Evolutionary conservation across 2,888 invertebrate species (phyloP).

Genomic region (Clivina fossor): DNA sequence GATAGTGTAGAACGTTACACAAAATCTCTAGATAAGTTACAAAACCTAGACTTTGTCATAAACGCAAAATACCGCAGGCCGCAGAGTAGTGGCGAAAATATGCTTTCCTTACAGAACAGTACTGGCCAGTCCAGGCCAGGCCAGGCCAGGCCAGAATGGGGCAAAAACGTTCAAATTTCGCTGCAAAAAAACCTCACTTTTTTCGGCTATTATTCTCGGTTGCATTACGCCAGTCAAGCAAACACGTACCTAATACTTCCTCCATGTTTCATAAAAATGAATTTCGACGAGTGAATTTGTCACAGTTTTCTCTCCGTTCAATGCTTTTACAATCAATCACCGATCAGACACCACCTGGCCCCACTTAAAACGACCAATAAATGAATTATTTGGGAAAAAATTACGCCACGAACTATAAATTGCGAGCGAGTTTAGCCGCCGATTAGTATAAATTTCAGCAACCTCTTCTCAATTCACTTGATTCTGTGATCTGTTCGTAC

Average conservation of each 20-base stretch:
- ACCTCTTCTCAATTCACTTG: too few relatives aligned
- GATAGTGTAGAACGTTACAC: too few relatives aligned
- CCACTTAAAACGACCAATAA: conserved; percentile 16
- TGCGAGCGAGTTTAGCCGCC: neutral
- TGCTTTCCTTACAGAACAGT: too few relatives aligned
- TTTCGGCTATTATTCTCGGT: conserved; percentile 19
- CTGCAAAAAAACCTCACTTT: too few relatives aligned
- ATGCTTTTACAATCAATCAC: conserved; percentile 1
- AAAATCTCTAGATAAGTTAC: too few relatives aligned
- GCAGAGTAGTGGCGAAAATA: too few relatives aligned
- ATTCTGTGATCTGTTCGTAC: too few relatives aligned
- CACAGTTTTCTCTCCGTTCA: conserved; percentile 21
- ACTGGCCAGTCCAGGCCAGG: too few relatives aligned
- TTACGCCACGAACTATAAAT: conserved; percentile 9
- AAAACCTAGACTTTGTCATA: too few relatives aligned
- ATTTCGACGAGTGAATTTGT: conserved; percentile 15
- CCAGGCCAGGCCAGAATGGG: too few relatives aligned
- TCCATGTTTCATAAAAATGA: conserved; percentile 23
- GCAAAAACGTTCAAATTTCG: too few relatives aligned
- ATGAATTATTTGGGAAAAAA: conserved; percentile 7
- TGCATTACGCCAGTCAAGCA: conserved; percentile 14
- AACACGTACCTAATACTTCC: conserved; percentile 22
- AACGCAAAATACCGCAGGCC: too few relatives aligned
- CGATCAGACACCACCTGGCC: conserved; percentile 15
- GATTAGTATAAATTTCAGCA: conserved; percentile 7